These are phyloP conservation scores for Ctenoplectra terminalis DNA, from an alignment of 1,140 invertebrate genomes.

Conservation along the genomic window DNA sequence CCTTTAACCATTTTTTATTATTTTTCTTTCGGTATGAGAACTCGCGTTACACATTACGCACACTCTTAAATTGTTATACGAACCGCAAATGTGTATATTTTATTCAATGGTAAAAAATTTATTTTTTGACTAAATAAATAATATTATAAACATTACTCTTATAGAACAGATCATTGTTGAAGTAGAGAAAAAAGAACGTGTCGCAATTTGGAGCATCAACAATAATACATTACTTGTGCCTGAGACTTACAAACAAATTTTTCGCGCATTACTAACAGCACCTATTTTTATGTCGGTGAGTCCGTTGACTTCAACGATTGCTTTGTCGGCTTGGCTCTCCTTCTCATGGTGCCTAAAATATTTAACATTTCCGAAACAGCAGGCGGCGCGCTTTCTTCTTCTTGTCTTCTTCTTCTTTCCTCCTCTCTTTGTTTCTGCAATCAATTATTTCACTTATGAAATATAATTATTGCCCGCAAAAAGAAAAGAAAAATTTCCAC, in stretches of 20 bases:
- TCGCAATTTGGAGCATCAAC: background rate
- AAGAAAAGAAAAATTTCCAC: background rate
- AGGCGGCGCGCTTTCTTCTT: conserved; percentile 82
- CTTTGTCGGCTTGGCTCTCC: conserved; percentile 81
- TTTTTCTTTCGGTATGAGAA: background rate
- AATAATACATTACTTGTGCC: background rate
- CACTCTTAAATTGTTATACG: background rate
- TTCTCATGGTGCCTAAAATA: conserved; percentile 87
- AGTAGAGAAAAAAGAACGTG: background rate
- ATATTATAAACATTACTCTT: conserved; percentile 20
- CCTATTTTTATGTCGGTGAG: conserved; percentile 57
- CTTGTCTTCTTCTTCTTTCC: conserved; percentile 84
- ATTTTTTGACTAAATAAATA: conserved; percentile 56
- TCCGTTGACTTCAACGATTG: conserved; percentile 72
- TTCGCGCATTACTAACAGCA: conserved; percentile 1
- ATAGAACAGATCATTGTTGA: conserved; percentile 35
- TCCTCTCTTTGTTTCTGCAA: conserved; percentile 83
- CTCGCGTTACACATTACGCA: background rate
- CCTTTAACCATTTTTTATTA: conserved; percentile 11
- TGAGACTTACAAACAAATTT: background rate
- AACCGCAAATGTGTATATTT: background rate
- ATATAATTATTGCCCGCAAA: background rate
- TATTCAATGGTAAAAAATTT: conserved; percentile 42
- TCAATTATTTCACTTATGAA: conserved; percentile 25
- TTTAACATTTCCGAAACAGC: conserved; percentile 89